Evolutionary conservation across 2,113 vertebrate genomes (phyloP).

Genomic region (Meleagris gallopavo): DNA sequence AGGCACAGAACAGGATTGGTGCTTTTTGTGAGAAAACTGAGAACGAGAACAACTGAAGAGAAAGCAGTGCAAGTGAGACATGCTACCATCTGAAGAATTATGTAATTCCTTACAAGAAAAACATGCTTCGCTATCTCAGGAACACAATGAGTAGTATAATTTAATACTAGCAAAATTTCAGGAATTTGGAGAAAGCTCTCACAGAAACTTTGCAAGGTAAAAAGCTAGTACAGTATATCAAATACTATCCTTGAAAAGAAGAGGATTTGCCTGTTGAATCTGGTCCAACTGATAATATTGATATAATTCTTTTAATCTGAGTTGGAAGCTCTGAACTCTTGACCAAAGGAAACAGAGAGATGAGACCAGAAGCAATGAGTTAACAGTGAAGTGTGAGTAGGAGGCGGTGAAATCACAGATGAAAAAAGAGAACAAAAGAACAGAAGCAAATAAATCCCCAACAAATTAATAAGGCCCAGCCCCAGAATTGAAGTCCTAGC

Average conservation of each 20-base stretch:
- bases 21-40: background rate
- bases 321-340: background rate
- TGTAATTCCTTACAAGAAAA: constrained; percentile 48
- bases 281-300: background rate
- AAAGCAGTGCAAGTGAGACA: background rate
- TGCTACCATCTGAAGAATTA: constrained; percentile 22
- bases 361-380: background rate
- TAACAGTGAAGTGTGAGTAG: background rate
- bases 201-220: constrained; percentile 36
- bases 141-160: constrained; percentile 35
- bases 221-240: background rate
- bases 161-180: constrained; percentile 32
- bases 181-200: constrained; percentile 24
- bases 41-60: background rate
- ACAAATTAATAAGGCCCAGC: background rate
- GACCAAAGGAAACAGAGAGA: constrained; percentile 25
- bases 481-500: background rate
- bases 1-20: background rate
- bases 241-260: constrained; percentile 15
- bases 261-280: constrained; percentile 25
- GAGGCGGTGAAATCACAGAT: background rate
- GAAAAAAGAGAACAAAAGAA: background rate
- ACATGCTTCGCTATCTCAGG: background rate
- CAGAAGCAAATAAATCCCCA: background rate
- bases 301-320: constrained; percentile 12